These are phyloP conservation scores for Hemicordylus capensis DNA, from an alignment of 2,113 vertebrate species.

Conservation along the genomic window DNA sequence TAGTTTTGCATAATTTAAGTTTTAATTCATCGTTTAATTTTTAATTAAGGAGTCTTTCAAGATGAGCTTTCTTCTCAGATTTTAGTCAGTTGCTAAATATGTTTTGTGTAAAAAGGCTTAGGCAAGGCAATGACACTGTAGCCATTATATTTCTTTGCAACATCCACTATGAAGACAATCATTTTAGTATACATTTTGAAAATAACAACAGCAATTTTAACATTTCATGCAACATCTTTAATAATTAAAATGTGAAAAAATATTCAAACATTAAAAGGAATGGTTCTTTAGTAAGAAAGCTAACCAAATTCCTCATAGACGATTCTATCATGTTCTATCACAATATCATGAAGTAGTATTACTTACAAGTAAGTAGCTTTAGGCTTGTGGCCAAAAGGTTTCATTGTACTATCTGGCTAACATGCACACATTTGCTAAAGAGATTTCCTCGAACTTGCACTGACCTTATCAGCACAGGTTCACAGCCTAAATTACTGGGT, in stretches of 20 bases:
- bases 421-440: slow-evolving; percentile 29
- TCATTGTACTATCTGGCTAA: slow-evolving; percentile 6
- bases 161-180: slow-evolving; percentile 66
- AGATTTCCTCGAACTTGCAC: slow-evolving; percentile 1
- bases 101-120: slow-evolving; percentile 59
- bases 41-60: slow-evolving; percentile 80
- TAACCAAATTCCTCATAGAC: slow-evolving; percentile 15
- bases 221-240: slow-evolving; percentile 67
- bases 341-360: slow-evolving; percentile 18
- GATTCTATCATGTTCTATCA: slow-evolving; percentile 15
- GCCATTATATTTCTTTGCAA: slow-evolving; percentile 59
- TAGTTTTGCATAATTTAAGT: slow-evolving; percentile 85
- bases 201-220: slow-evolving; percentile 66
- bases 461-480: slow-evolving; percentile 14
- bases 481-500: slow-evolving; percentile 2
- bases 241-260: slow-evolving; percentile 70
- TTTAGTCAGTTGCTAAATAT: slow-evolving; percentile 69
- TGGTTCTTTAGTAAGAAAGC: slow-evolving; percentile 23
- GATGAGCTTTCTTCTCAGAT: slow-evolving; percentile 69
- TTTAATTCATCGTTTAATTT: slow-evolving; percentile 84
- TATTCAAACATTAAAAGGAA: slow-evolving; percentile 54
- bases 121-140: slow-evolving; percentile 50
- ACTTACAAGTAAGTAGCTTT: background rate
- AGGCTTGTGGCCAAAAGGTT: background rate
- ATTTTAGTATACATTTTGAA: slow-evolving; percentile 46